phyloP scores from a whole-genome alignment of 2,797 vertebrate species.

The Mormyrops boulengeri region DNA sequence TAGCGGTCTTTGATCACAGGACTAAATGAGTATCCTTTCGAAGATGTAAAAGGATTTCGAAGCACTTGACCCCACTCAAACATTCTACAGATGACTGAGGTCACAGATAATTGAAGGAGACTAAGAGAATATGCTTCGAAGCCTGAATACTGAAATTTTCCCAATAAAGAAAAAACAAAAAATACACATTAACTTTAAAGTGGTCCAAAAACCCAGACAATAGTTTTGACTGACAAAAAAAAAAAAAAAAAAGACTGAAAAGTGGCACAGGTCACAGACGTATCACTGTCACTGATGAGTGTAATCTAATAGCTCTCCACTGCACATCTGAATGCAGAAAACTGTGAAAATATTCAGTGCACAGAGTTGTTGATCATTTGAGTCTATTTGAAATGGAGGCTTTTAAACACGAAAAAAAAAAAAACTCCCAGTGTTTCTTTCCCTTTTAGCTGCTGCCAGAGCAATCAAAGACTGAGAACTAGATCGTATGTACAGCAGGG shows the following conservation, averaged over 20 bases:
- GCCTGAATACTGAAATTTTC: slow-evolving; percentile 1
- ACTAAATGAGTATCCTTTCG: not conserved
- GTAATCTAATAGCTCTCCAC: not conserved
- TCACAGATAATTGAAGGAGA: slow-evolving; percentile 14
- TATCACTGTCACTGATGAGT: not conserved
- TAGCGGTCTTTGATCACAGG: not conserved
- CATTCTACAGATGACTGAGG: not conserved
- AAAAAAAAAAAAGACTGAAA: not conserved
- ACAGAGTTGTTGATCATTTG: not conserved
- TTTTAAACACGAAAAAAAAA: not conserved
- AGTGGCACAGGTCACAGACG: not conserved
- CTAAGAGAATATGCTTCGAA: not conserved
- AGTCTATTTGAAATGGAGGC: not conserved
- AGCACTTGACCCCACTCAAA: slow-evolving; percentile 17
- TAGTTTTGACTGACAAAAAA: not conserved
- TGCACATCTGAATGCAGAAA: not conserved
- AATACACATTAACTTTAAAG: not conserved
- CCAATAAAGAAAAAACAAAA: not conserved
- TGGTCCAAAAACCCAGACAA: not conserved
- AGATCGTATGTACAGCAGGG: slow-evolving; percentile 2
- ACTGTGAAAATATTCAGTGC: not conserved
- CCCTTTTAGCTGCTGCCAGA: slow-evolving; percentile 10
- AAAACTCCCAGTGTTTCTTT: not conserved
- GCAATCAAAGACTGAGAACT: slow-evolving; percentile 3
- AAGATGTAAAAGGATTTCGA: not conserved